Evolutionary conservation across 2,888 invertebrate species (phyloP).

Genomic region (Eupithecia centaureata): DNA sequence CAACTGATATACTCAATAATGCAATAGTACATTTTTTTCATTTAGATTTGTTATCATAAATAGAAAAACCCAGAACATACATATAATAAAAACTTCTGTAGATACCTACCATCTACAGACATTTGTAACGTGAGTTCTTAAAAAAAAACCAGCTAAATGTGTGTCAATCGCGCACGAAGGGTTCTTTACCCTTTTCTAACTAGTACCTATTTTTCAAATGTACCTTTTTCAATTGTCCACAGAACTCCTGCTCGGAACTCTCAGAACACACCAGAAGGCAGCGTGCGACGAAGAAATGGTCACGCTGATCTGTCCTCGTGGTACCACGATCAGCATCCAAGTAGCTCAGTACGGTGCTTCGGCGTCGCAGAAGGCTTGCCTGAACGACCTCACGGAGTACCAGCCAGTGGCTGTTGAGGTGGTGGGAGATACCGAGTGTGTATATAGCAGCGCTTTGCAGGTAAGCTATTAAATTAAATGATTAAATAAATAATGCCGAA

Average conservation of each 20-base stretch:
- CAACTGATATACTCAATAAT: too few relatives aligned
- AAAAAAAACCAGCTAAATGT: too few relatives aligned
- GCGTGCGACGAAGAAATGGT: conserved; percentile 96
- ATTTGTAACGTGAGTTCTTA: too few relatives aligned
- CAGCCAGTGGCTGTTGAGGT: conserved; percentile 80
- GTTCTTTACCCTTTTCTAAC: too few relatives aligned
- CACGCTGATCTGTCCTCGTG: conserved; percentile 93
- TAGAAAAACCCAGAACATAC: too few relatives aligned
- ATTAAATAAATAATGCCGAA: too few relatives aligned
- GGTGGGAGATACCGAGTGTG: conserved; percentile 87
- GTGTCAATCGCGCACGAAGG: too few relatives aligned
- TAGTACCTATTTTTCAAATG: too few relatives aligned
- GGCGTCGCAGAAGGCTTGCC: conserved; percentile 76
- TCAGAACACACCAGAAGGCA: conserved; percentile 95
- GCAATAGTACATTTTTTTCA: too few relatives aligned
- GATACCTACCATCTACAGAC: too few relatives aligned
- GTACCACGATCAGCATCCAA: conserved; percentile 95
- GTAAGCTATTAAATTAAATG: conserved; percentile 72
- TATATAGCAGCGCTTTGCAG: conserved; percentile 91
- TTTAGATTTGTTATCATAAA: too few relatives aligned
- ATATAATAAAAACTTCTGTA: too few relatives aligned
- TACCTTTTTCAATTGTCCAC: conserved; percentile 51
- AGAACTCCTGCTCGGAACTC: conserved; percentile 95
- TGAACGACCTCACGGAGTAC: conserved; percentile 78
- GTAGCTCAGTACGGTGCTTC: conserved; percentile 95